A percentile compares a stretch with the other conserved stretches of the same genome.
phyloP scores from a whole-genome alignment of 1,140 invertebrate species.

The Chlorops oryzae region DNA sequence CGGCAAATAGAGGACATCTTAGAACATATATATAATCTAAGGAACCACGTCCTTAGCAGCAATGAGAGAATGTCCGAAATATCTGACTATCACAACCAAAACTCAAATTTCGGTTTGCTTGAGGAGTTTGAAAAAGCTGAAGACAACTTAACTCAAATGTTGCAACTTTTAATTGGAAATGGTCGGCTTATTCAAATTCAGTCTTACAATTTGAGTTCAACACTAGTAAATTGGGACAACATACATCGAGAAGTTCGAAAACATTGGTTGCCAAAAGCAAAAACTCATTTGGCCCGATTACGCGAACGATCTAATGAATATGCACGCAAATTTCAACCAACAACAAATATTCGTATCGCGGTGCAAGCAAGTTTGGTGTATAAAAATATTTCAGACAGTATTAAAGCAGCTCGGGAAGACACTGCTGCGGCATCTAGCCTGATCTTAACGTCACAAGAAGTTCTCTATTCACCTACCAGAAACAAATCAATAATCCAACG shows the following conservation, averaged over 20 bases:
- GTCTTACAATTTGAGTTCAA: slow-evolving; percentile 22
- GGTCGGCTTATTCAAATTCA: slow-evolving; percentile 6
- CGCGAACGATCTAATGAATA: slow-evolving; percentile 59
- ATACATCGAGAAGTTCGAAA: slow-evolving; percentile 37
- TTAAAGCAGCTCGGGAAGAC: slow-evolving; percentile 58
- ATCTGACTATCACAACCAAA: slow-evolving; percentile 23
- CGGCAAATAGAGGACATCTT: slow-evolving; percentile 47
- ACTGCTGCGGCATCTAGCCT: slow-evolving; percentile 55
- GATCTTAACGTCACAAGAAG: slow-evolving; percentile 44
- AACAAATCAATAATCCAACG: slow-evolving; percentile 49
- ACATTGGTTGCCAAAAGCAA: slow-evolving; percentile 50
- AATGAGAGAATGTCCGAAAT: slow-evolving; percentile 27
- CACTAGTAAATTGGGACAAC: slow-evolving; percentile 22
- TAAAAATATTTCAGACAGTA: slow-evolving; percentile 67
- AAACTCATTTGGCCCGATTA: slow-evolving; percentile 62
- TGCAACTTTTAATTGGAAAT: too few relatives aligned
- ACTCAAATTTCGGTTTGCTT: slow-evolving; percentile 24
- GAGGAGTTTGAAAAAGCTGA: slow-evolving; percentile 16
- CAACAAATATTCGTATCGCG: too few relatives aligned
- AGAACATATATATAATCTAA: slow-evolving; percentile 44
- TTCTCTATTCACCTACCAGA: slow-evolving; percentile 38
- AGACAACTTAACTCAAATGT: too few relatives aligned
- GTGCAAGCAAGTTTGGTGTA: slow-evolving; percentile 64
- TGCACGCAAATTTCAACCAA: slow-evolving; percentile 46
- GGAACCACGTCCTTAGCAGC: slow-evolving; percentile 29